Conservation (phyloP, 2,797 vertebrate genomes). For the Sebastolobus altivelis region DNA sequence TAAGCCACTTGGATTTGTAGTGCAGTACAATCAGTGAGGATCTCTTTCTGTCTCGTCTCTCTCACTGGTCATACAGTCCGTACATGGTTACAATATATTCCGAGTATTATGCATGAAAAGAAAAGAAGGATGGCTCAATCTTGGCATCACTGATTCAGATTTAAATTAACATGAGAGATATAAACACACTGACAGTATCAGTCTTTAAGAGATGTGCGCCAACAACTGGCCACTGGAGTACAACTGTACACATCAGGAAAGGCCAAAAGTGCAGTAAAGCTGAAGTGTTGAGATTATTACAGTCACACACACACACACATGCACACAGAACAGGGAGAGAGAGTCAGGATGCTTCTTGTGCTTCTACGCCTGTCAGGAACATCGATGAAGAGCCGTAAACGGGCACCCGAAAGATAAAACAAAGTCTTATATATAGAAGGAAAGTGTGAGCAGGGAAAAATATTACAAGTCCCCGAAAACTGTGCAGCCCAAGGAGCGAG, state of each 20-base stretch:
- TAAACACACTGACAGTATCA: constrained; percentile 22
- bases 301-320: constrained; percentile 45
- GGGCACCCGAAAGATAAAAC: constrained; percentile 20
- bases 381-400: constrained; percentile 31
- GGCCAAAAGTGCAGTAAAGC: constrained; percentile 50
- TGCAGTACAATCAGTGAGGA: constrained; percentile 35
- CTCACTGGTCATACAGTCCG: constrained; percentile 3
- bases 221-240: constrained; percentile 16
- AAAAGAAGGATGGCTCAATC: constrained; percentile 38
- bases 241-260: constrained; percentile 46
- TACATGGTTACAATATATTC: constrained; percentile 12
- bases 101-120: constrained; percentile 10
- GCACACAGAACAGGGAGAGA: constrained; percentile 46
- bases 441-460: constrained; percentile 21
- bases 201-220: constrained; percentile 21
- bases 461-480: constrained; percentile 4
- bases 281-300: constrained; percentile 36
- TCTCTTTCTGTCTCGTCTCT: constrained; percentile 8
- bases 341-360: constrained; percentile 56
- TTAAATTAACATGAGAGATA: background rate
- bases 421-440: constrained; percentile 27
- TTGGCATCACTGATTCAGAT: constrained; percentile 21
- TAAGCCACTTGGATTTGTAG: constrained; percentile 43
- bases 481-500: constrained; percentile 18
- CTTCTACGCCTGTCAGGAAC: constrained; percentile 50